Percentiles rank a stretch among this genome's conserved stretches.
These are phyloP conservation scores for Paedocypris micromegethes DNA, from an alignment of 2,797 vertebrate genomes.

Conservation along the genomic window DNA sequence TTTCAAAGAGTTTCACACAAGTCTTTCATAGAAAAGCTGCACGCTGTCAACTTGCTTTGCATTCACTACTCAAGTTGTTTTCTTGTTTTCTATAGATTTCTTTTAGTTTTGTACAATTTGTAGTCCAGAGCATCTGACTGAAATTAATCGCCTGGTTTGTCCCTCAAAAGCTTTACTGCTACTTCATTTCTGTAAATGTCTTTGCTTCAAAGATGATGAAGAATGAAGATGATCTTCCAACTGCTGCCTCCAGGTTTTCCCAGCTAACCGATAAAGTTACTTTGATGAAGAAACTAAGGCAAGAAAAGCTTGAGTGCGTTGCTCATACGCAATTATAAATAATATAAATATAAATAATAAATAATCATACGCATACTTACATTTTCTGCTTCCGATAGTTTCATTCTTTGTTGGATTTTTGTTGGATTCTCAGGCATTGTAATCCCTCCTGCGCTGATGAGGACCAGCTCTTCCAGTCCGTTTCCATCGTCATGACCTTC, in stretches of 20 bases:
- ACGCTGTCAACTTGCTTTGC: no score
- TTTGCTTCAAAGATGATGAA: constrained; percentile 51
- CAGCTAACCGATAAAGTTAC: constrained; percentile 61
- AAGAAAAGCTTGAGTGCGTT: background rate
- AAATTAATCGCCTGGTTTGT: no score
- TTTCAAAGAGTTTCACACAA: no score
- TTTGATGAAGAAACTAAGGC: constrained; percentile 60
- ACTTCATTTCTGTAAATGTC: constrained; percentile 61
- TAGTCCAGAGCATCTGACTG: no score
- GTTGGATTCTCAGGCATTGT: constrained; percentile 28
- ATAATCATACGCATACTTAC: no score
- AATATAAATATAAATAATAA: no score
- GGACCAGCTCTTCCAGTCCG: constrained; percentile 63
- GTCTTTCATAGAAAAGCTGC: no score
- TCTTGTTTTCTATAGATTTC: no score
- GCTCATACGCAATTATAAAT: no score
- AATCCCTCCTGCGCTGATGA: constrained; percentile 45
- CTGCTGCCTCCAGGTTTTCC: constrained; percentile 54
- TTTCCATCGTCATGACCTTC: constrained; percentile 58
- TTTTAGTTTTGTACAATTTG: no score
- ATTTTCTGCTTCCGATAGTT: background rate
- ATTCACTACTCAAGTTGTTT: no score
- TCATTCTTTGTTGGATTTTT: background rate
- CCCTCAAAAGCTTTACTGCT: background rate
- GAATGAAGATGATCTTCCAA: constrained; percentile 52